These are phyloP conservation scores for Heliopora coerulea DNA, from an alignment of 92 coral and sea anemone species.

Conservation along the genomic window DNA sequence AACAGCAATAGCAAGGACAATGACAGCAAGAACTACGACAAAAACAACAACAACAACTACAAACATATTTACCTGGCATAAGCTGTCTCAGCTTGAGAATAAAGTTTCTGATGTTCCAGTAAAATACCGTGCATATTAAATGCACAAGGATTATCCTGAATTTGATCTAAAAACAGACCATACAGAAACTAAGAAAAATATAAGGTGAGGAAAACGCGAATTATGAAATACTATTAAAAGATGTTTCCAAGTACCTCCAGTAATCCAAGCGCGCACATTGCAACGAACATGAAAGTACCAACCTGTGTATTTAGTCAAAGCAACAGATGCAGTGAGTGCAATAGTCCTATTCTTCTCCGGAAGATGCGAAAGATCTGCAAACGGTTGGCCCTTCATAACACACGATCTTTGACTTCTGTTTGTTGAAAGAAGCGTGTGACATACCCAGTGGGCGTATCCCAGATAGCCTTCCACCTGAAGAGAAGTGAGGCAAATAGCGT, in stretches of 20 bases:
- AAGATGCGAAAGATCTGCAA: slow-evolving; percentile 82
- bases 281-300: too few species aligned
- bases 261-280: too few species aligned
- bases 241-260: too few species aligned
- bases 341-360: slow-evolving; percentile 72
- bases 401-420: slow-evolving; percentile 27
- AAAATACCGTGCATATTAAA: slow-evolving; percentile 84
- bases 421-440: slow-evolving; percentile 58
- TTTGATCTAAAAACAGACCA: slow-evolving; percentile 63
- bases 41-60: not conserved
- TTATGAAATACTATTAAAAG: too few species aligned
- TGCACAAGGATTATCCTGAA: slow-evolving; percentile 71
- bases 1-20: not conserved
- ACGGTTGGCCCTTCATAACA: slow-evolving; percentile 57
- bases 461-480: slow-evolving; percentile 80
- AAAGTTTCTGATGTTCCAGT: slow-evolving; percentile 79
- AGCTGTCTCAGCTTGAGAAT: slow-evolving; percentile 75
- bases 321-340: slow-evolving; percentile 71
- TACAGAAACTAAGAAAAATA: not conserved
- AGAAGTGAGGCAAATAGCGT: not conserved
- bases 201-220: too few species aligned
- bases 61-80: slow-evolving; percentile 58
- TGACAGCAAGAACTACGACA: not conserved
- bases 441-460: slow-evolving; percentile 93
- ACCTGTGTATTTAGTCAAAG: slow-evolving; percentile 91